These are phyloP conservation scores for Nephrotoma guestfalica DNA, from an alignment of 2,888 invertebrate genomes.

Conservation along the genomic window DNA sequence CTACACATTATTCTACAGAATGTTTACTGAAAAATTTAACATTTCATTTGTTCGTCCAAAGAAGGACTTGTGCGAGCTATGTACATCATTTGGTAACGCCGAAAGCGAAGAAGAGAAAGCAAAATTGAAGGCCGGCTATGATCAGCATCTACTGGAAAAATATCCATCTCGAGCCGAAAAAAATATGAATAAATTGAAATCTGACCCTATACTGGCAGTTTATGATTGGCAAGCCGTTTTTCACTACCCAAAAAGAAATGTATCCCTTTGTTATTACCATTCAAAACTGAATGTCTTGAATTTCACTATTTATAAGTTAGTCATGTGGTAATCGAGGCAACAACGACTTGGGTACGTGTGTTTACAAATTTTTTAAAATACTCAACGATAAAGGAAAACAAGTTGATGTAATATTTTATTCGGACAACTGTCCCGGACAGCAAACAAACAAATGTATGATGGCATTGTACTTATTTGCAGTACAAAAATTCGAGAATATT, in stretches of 20 bases:
- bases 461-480: background rate
- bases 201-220: too few relatives aligned
- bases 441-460: constrained; percentile 14
- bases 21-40: too few relatives aligned
- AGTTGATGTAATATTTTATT: constrained; percentile 18
- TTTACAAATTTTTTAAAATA: constrained; percentile 19
- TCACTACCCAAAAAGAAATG: constrained; percentile 20
- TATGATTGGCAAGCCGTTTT: constrained; percentile 21
- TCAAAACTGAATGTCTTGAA: constrained; percentile 20
- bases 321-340: constrained; percentile 20
- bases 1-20: background rate
- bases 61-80: too few relatives aligned
- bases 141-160: too few relatives aligned
- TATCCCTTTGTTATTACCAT: constrained; percentile 20
- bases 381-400: constrained; percentile 10
- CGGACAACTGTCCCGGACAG: too few relatives aligned
- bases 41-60: too few relatives aligned
- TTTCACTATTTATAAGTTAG: constrained; percentile 20
- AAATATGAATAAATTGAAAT: too few relatives aligned
- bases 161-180: too few relatives aligned
- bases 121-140: too few relatives aligned
- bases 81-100: too few relatives aligned
- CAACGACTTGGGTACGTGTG: constrained; percentile 21
- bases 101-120: too few relatives aligned
- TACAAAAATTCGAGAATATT: too few relatives aligned